Conservation (phyloP, 2,888 invertebrate species). For the Chrysina gloriosa region DNA sequence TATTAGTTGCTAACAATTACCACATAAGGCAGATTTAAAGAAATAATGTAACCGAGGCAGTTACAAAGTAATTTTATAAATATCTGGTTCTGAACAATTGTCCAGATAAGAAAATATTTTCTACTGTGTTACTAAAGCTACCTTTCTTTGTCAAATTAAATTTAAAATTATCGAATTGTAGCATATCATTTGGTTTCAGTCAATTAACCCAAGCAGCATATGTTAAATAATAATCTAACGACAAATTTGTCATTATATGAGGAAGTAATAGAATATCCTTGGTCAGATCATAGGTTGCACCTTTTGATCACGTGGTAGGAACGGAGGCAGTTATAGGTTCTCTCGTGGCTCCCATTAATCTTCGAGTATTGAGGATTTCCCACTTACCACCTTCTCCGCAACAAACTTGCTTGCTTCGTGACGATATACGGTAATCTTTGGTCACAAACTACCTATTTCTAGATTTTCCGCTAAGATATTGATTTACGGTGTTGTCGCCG, state of each 20-base stretch:
- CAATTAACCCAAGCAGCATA: too few species aligned
- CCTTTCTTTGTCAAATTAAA: too few species aligned
- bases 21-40: too few species aligned
- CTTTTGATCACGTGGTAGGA: slow-evolving; percentile 43
- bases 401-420: not conserved
- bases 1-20: too few species aligned
- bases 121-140: too few species aligned
- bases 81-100: too few species aligned
- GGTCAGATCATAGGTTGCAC: slow-evolving; percentile 34
- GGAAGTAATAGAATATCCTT: slow-evolving; percentile 12
- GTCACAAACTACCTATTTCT: slow-evolving; percentile 29
- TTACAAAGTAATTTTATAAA: too few species aligned
- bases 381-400: slow-evolving; percentile 2
- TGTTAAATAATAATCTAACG: not conserved
- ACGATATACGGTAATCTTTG: slow-evolving; percentile 39
- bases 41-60: too few species aligned
- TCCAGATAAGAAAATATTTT: too few species aligned
- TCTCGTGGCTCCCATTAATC: slow-evolving; percentile 49
- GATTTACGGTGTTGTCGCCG: slow-evolving; percentile 6
- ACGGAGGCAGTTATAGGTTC: slow-evolving; percentile 43
- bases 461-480: slow-evolving; percentile 27
- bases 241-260: not conserved
- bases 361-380: slow-evolving; percentile 39
- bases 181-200: too few species aligned
- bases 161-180: too few species aligned